These are phyloP conservation scores for Porphyrio hochstetteri DNA, from an alignment of 2,113 vertebrate species.

Conservation along the genomic window DNA sequence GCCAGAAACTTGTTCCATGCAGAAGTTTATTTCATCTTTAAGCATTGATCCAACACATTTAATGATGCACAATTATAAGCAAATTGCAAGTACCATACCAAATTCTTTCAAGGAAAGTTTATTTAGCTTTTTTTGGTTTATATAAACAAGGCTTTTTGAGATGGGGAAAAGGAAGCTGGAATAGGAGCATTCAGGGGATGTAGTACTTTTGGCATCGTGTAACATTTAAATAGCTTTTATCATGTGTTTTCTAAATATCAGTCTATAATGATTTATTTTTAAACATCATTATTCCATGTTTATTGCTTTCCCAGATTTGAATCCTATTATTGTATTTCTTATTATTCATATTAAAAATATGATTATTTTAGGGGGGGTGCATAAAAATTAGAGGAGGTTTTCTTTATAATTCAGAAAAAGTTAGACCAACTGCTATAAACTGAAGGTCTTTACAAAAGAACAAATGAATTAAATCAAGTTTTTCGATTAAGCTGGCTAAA, in stretches of 20 bases:
- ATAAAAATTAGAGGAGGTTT: not conserved
- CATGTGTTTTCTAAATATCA: not conserved
- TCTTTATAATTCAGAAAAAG: not conserved
- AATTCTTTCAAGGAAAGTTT: not conserved
- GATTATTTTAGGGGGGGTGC: no score
- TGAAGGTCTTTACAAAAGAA: not conserved
- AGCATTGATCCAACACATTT: not conserved
- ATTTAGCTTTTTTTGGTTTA: not conserved
- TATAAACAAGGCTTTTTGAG: not conserved
- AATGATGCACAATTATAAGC: not conserved
- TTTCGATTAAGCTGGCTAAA: not conserved
- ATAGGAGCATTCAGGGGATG: not conserved
- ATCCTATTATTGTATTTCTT: not conserved
- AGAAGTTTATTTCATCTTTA: not conserved
- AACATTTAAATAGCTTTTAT: not conserved
- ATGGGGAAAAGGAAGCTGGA: not conserved
- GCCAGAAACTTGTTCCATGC: not conserved
- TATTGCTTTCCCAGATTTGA: not conserved
- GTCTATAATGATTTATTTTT: not conserved
- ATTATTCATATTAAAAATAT: not conserved
- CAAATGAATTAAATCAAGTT: not conserved
- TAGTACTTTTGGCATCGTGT: not conserved
- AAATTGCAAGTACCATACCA: not conserved
- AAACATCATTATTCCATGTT: not conserved
- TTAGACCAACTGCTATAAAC: not conserved